Evolutionary conservation across 2,888 invertebrate genomes (phyloP).

Genomic region (Volucella inflata): DNA sequence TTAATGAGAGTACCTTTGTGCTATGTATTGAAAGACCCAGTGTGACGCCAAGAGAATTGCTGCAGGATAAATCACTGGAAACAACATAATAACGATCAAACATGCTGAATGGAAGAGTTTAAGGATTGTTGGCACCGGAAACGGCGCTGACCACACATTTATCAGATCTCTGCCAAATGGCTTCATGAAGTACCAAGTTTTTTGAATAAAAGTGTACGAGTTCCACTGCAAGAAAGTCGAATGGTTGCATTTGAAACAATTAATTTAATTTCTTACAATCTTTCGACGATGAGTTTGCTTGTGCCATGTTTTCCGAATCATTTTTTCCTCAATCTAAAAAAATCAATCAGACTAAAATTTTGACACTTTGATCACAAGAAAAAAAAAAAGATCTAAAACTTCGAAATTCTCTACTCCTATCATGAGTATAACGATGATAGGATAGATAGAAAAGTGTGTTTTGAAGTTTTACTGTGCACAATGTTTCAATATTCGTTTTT

Average conservation of each 20-base stretch:
- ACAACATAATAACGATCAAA: constrained; percentile 39
- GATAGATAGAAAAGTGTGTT: too few relatives aligned
- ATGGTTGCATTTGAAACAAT: neutral
- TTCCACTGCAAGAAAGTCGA: constrained; percentile 40
- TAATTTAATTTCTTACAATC: constrained; percentile 31
- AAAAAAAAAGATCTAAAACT: too few relatives aligned
- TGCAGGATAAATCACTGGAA: constrained; percentile 58
- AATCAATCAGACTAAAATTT: too few relatives aligned
- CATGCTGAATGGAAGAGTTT: constrained; percentile 44
- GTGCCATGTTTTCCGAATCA: constrained; percentile 60
- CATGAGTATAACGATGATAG: too few relatives aligned
- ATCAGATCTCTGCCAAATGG: constrained; percentile 50
- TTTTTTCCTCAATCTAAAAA: neutral
- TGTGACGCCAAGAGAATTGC: constrained; percentile 28
- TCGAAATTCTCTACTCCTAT: too few relatives aligned
- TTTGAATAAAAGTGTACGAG: constrained; percentile 11
- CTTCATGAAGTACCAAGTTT: constrained; percentile 56
- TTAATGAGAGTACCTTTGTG: constrained; percentile 27
- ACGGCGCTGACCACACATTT: constrained; percentile 49
- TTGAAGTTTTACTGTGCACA: too few relatives aligned
- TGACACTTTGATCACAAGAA: too few relatives aligned
- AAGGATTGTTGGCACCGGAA: constrained; percentile 54
- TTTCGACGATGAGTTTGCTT: constrained; percentile 63
- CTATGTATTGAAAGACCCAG: constrained; percentile 56
- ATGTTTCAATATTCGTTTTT: too few relatives aligned